phyloP scores from a whole-genome alignment of 2,888 invertebrate species.

The Eilema caniola region DNA sequence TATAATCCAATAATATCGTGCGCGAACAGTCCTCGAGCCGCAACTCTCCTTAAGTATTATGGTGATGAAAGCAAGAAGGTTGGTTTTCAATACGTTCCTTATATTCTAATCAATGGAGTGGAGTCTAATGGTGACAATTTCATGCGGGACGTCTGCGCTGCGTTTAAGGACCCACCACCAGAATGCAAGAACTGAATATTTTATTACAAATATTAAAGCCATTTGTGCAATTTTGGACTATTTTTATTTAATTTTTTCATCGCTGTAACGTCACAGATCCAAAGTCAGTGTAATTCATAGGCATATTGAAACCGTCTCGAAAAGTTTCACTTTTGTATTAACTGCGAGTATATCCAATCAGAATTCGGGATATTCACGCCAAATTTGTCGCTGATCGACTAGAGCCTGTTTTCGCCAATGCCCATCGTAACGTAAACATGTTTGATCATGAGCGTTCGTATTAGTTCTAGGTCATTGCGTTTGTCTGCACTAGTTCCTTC shows the following conservation, averaged over 20 bases:
- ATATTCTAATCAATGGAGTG: slow-evolving; percentile 62
- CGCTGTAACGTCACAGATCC: too few species aligned
- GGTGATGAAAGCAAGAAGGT: slow-evolving; percentile 59
- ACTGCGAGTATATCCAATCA: neutral
- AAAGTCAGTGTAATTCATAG: too few species aligned
- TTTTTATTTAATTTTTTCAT: too few species aligned
- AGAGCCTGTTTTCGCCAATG: neutral
- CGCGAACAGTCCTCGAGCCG: slow-evolving; percentile 59
- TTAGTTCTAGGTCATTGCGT: neutral
- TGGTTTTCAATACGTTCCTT: slow-evolving; percentile 55
- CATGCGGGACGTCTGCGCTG: slow-evolving; percentile 59
- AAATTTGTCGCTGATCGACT: neutral
- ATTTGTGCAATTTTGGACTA: too few species aligned
- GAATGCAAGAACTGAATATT: slow-evolving; percentile 42
- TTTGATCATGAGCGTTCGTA: neutral
- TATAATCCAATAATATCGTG: slow-evolving; percentile 60
- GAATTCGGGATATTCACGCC: neutral
- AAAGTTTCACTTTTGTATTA: too few species aligned
- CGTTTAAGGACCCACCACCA: slow-evolving; percentile 59
- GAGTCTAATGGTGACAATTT: slow-evolving; percentile 48
- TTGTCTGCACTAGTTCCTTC: neutral
- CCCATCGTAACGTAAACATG: neutral
- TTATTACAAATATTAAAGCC: neutral
- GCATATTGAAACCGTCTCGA: too few species aligned
- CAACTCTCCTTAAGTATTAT: slow-evolving; percentile 54